phyloP scores from a whole-genome alignment of 2,797 vertebrate species.

The Telmatherina bonti region DNA sequence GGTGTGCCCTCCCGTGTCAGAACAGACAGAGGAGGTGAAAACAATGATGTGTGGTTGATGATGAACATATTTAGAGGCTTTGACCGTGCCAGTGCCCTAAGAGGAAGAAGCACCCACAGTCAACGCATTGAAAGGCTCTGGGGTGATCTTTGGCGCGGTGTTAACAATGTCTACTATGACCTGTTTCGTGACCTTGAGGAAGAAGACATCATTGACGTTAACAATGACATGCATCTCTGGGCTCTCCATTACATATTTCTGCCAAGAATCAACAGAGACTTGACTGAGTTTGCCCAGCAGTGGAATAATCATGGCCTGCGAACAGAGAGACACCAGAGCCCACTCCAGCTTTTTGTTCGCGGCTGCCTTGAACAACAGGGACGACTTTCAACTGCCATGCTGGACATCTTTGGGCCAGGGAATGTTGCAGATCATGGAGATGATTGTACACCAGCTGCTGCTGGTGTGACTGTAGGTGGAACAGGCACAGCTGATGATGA shows the following conservation, averaged over 20 bases:
- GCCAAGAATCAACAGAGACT: neutral
- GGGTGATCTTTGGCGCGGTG: neutral
- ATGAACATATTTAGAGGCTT: slow-evolving; percentile 10
- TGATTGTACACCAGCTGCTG: too few relatives aligned
- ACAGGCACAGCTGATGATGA: too few relatives aligned
- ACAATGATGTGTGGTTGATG: neutral
- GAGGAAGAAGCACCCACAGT: slow-evolving; percentile 2
- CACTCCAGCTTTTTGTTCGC: neutral
- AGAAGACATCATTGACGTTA: neutral
- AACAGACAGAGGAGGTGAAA: slow-evolving; percentile 3
- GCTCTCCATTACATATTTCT: slow-evolving; percentile 1
- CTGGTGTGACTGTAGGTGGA: too few relatives aligned
- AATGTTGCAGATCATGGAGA: too few relatives aligned
- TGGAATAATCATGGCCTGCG: neutral
- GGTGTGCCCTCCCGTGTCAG: neutral
- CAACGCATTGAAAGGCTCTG: neutral
- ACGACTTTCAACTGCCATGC: too few relatives aligned
- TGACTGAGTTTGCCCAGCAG: neutral
- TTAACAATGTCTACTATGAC: neutral
- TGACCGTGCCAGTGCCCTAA: neutral
- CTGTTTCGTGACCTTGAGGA: neutral
- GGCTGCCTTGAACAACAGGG: neutral
- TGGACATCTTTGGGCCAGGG: too few relatives aligned
- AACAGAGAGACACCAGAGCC: slow-evolving; percentile 3
- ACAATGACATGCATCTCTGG: slow-evolving; percentile 7